A percentile compares a stretch with the other conserved stretches of the same genome.
phyloP scores from a whole-genome alignment of 2,113 vertebrate genomes.

The Mustela lutreola region DNA sequence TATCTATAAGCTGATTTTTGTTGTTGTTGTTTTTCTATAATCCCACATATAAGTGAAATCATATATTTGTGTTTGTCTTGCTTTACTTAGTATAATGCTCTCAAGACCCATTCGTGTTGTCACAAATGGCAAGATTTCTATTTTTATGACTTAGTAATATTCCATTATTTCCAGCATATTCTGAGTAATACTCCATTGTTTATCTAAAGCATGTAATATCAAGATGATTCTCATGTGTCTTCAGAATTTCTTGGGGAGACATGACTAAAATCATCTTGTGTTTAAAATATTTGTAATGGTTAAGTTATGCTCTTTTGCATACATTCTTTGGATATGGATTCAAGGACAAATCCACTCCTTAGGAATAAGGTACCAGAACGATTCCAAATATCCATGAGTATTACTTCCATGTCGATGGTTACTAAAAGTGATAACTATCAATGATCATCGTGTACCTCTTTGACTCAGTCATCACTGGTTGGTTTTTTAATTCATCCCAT shows the following conservation, averaged over 20 bases:
- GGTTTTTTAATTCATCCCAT: neutral
- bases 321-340: neutral
- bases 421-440: neutral
- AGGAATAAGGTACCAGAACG: neutral
- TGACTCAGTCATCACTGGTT: neutral
- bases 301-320: neutral
- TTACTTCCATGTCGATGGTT: neutral
- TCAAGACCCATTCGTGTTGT: neutral
- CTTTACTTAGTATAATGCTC: neutral
- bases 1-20: neutral
- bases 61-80: constrained; percentile 12
- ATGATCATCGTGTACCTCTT: neutral
- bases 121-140: neutral
- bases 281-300: neutral
- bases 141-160: neutral
- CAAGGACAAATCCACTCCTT: neutral
- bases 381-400: neutral
- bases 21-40: neutral
- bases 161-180: neutral
- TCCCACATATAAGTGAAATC: neutral
- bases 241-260: neutral
- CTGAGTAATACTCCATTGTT: neutral
- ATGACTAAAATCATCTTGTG: neutral
- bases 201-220: neutral
- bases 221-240: neutral